phyloP scores from a whole-genome alignment of 2,888 invertebrate genomes.

The Philopedon plagiatum region DNA sequence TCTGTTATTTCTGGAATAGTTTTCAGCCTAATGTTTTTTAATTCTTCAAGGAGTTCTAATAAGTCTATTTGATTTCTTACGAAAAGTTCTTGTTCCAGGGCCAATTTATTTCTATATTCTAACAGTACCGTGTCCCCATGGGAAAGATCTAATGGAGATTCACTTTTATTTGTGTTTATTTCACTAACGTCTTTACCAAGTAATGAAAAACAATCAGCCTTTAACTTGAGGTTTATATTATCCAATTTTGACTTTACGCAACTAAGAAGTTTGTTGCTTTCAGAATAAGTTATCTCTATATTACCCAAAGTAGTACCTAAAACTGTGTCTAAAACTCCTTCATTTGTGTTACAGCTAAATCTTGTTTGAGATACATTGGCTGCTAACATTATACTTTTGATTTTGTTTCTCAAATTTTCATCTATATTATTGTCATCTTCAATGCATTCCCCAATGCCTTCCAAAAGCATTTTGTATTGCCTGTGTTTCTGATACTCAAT shows the following conservation, averaged over 20 bases:
- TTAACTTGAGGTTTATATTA: conserved; percentile 60
- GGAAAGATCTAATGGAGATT: conserved; percentile 41
- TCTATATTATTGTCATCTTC: conserved; percentile 53
- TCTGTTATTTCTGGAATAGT: conserved; percentile 61
- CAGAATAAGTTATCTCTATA: conserved; percentile 62
- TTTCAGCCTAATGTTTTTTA: conserved; percentile 63
- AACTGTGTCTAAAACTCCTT: conserved; percentile 27
- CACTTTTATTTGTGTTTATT: conserved; percentile 26
- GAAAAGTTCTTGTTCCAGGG: conserved; percentile 63
- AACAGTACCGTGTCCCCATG: conserved; percentile 49
- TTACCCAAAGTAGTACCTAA: conserved; percentile 48
- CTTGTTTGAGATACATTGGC: conserved; percentile 44
- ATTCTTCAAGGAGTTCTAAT: conserved; percentile 62
- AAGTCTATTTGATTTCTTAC: conserved; percentile 62
- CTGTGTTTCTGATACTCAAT: conserved; percentile 58
- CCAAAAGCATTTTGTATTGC: conserved; percentile 59
- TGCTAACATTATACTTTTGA: conserved; percentile 56
- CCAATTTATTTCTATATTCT: conserved; percentile 64
- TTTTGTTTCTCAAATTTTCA: conserved; percentile 56
- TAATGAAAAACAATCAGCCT: conserved; percentile 51
- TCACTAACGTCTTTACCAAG: conserved; percentile 54
- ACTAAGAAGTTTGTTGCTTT: conserved; percentile 57
- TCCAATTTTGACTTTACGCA: conserved; percentile 55
- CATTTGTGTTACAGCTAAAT: conserved; percentile 31
- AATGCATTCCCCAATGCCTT: conserved; percentile 57